Base-by-base conservation (phyloP, 1,140 invertebrate species). In the Aphis craccivora region DNA sequence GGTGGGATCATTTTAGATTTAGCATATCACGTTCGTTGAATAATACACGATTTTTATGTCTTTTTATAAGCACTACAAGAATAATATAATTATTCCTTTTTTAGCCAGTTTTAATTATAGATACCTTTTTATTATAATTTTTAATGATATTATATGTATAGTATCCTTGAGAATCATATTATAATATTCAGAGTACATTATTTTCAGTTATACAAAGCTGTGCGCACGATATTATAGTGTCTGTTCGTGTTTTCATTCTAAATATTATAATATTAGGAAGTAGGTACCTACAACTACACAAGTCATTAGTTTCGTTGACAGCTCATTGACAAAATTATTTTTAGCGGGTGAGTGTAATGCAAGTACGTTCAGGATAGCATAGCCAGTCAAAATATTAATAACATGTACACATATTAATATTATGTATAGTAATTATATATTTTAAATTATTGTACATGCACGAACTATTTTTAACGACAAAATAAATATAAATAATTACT, bases 251-350 rank as follows among this genome's bases (percentile, higher is more conserved):
- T 76, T 76, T 76, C 60, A 76, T 76, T 76, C n/a, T 35, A 76
- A 76, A 76, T 76, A 76, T n/a, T 76, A 0, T 76, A 76, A 76
- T 76, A n/a, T 76, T 76, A 76, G 60, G 60, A 18, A 76, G 60
- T 76, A n/a, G 8, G 25, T 30, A 67, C 11, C 14, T 11, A 67
- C 30, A 76, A 76, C n/a, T 11, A 76, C 60, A n/a, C 60, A 76
- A 76, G 60, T n/a, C 60, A 76, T 76, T 76, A 76, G 60, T 76
- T 76, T 76, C 30, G 60, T 76, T 76, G 60, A 76, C 60, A 76
- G 60, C n/a, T 76, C 60, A 76, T 76, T 76, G 60, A 76, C 30
- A 76, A 76, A 76, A 76, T 76, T 76, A 76, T 76, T 76, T 76
- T 76, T 14, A 76, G 60, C 30, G n/a, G n/a, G 30, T 18, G 30